These are phyloP conservation scores for Lytechinus pictus DNA, from an alignment of 35 echinoderm and acorn worm genomes.

Conservation along the genomic window DNA sequence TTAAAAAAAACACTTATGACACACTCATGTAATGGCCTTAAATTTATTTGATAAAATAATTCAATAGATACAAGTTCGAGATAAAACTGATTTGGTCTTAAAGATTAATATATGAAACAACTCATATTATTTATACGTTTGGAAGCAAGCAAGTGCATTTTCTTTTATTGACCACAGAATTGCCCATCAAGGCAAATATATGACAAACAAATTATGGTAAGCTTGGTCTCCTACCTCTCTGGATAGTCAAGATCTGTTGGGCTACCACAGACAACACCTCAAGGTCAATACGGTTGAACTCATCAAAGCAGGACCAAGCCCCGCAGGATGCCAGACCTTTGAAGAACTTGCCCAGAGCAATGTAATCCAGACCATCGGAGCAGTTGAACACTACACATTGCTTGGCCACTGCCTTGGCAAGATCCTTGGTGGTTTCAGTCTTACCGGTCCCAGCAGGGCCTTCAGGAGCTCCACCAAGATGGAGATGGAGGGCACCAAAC, in stretches of 20 bases:
- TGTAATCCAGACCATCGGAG: slow-evolving; percentile 97
- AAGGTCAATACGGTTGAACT: slow-evolving; percentile 98
- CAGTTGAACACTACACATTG: slow-evolving; percentile 99
- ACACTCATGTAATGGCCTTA: no score
- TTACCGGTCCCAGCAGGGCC: slow-evolving; percentile 91
- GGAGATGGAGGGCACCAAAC: slow-evolving; percentile 92
- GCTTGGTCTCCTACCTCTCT: slow-evolving; percentile 75
- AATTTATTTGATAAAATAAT: no score
- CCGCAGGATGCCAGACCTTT: slow-evolving; percentile 97
- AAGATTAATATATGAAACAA: no score
- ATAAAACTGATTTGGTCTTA: no score
- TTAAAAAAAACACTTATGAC: no score
- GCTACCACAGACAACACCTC: slow-evolving; percentile 98
- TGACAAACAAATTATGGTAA: neutral
- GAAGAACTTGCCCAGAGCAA: slow-evolving; percentile 97
- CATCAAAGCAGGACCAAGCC: slow-evolving; percentile 98
- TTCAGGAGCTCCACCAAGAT: slow-evolving; percentile 94
- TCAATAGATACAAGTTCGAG: no score
- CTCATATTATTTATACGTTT: no score
- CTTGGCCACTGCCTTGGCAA: slow-evolving; percentile 98
- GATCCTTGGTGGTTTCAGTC: slow-evolving; percentile 97
- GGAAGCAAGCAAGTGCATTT: no score
- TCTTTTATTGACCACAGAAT: no score
- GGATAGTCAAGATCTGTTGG: slow-evolving; percentile 97
- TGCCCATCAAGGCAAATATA: neutral